These are phyloP conservation scores for Drosophila mimica DNA, from an alignment of 2,888 invertebrate genomes.

Conservation along the genomic window DNA sequence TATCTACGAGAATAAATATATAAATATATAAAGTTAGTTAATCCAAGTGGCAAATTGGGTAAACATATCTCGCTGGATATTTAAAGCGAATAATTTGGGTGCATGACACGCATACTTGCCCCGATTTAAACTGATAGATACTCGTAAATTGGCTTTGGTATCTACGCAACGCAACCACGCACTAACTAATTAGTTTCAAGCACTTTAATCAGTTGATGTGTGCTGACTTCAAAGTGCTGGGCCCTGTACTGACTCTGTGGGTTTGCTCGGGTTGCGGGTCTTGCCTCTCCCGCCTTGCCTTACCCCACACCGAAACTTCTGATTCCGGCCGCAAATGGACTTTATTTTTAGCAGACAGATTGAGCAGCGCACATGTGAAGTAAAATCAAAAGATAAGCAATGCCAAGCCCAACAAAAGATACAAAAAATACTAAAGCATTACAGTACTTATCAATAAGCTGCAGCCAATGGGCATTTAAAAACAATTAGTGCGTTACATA, in stretches of 20 bases:
- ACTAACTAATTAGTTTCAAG: slow-evolving; percentile 42
- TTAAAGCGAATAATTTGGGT: neutral
- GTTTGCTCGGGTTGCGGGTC: slow-evolving; percentile 15
- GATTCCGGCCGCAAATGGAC: slow-evolving; percentile 20
- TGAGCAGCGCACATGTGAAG: slow-evolving; percentile 58
- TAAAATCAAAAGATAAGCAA: slow-evolving; percentile 56
- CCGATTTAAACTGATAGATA: slow-evolving; percentile 7
- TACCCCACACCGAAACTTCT: neutral
- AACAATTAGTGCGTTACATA: neutral
- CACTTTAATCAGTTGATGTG: slow-evolving; percentile 27
- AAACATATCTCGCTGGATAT: neutral
- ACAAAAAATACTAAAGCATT: slow-evolving; percentile 14
- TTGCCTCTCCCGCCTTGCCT: neutral
- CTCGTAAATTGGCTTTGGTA: slow-evolving; percentile 7
- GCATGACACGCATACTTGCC: neutral
- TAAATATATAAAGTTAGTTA: neutral
- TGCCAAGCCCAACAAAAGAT: slow-evolving; percentile 52
- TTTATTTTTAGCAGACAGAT: slow-evolving; percentile 35
- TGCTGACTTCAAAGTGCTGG: slow-evolving; percentile 36
- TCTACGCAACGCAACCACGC: slow-evolving; percentile 9
- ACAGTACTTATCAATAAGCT: slow-evolving; percentile 38
- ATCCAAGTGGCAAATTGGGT: neutral
- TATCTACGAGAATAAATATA: neutral
- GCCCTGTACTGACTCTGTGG: slow-evolving; percentile 2
- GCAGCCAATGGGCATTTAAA: slow-evolving; percentile 17